These are phyloP conservation scores for Aphelinus atriplicis DNA, from an alignment of 1,140 invertebrate genomes.

Conservation along the genomic window DNA sequence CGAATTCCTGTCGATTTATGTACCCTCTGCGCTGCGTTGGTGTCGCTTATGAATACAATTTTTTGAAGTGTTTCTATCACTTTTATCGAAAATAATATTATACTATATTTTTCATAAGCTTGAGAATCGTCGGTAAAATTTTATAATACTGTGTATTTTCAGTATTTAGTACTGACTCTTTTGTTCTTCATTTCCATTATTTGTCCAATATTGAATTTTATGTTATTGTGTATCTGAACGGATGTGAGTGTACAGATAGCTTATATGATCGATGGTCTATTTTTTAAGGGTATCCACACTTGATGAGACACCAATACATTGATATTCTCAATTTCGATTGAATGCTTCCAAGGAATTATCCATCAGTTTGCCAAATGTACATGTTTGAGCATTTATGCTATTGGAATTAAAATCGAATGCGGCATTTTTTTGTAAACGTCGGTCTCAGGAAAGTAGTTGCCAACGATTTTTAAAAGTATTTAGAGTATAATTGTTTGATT, in stretches of 20 bases:
- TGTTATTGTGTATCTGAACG: conserved; percentile 63
- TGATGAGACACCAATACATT: conserved; percentile 48
- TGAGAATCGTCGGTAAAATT: background rate
- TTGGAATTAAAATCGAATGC: background rate
- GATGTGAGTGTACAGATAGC: conserved; percentile 62
- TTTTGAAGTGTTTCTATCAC: conserved; percentile 18
- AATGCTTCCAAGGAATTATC: conserved; percentile 30
- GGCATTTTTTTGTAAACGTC: background rate
- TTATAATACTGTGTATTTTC: conserved; percentile 23
- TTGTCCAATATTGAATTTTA: conserved; percentile 61
- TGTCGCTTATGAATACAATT: conserved; percentile 24
- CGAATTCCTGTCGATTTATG: background rate
- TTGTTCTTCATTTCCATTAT: conserved; percentile 34
- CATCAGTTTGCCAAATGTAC: conserved; percentile 21
- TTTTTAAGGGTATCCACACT: conserved; percentile 51
- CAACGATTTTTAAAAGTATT: background rate
- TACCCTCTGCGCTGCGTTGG: background rate
- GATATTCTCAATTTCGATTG: conserved; percentile 18
- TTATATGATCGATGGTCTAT: conserved; percentile 57
- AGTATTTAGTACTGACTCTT: conserved; percentile 23
- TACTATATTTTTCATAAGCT: background rate
- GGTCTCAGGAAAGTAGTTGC: background rate
- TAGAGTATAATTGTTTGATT: conserved; percentile 14
- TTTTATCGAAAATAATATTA: too few species aligned
- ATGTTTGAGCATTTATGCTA: conserved; percentile 14